Conservation (phyloP, 2,888 invertebrate species). For the Trissolcus brochymenae region DNA sequence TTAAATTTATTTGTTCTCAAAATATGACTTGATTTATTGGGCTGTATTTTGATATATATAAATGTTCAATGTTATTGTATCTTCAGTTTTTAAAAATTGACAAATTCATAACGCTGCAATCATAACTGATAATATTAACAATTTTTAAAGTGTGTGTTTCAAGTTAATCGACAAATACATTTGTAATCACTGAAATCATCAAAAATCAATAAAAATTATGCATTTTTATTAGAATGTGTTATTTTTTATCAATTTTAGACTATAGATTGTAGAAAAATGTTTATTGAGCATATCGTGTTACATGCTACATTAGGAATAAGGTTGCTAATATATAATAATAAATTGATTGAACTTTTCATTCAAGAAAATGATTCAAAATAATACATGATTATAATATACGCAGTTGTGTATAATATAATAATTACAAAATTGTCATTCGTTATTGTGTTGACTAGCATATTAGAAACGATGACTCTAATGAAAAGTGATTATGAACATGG, state of each 20-base stretch:
- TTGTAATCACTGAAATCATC: no score
- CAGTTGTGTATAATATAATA: constrained; percentile 58
- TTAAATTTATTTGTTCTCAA: no score
- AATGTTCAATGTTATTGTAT: no score
- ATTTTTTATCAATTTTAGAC: background rate
- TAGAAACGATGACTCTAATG: constrained; percentile 65
- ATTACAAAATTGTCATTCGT: constrained; percentile 66
- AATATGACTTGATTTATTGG: no score
- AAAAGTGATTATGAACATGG: constrained; percentile 44
- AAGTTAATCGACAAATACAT: no score
- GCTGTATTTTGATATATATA: no score
- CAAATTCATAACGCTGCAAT: no score
- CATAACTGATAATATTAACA: no score
- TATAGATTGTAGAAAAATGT: constrained; percentile 72
- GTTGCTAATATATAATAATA: constrained; percentile 61
- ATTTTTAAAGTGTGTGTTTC: no score
- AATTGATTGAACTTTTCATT: constrained; percentile 65
- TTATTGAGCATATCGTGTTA: constrained; percentile 74
- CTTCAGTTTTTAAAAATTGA: no score
- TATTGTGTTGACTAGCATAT: constrained; percentile 73
- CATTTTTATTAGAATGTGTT: no score
- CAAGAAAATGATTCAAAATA: constrained; percentile 63
- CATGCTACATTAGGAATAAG: constrained; percentile 69
- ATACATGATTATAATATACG: constrained; percentile 61
- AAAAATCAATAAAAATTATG: no score